Base-by-base conservation (phyloP, 1,140 invertebrate species). In the Chironomus tepperi region DNA sequence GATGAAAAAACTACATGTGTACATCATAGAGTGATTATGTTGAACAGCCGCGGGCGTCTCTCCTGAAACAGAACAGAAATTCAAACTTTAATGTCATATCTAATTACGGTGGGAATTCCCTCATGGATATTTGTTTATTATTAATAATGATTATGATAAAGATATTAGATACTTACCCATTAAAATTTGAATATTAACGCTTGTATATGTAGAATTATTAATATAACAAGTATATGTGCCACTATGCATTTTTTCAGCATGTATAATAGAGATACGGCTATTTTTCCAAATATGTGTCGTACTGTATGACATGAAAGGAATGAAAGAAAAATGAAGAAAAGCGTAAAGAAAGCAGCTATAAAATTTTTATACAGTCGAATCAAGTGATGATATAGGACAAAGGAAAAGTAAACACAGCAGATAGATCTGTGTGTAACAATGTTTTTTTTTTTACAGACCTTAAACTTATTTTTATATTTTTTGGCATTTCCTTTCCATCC, bases 161-260 rank as follows among this genome's bases (percentile, higher is more conserved):
- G n/a, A 57, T n/a, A 57, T n/a, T 47, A 72, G 24, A 34, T 34
- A 73, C 75, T 75, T 76, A 83, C 82, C 82, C 77, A 81, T 83
- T 9, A 83, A 78, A 34, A 83, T 81, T 79, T 83, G 82, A 42
- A 83, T 82, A 75, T 83, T 80, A 16, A 83, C 82, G 74, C 81
- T 81, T 12, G 82, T 81, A 10, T 80, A 81, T 43, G 81, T 82
- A 10, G 81, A 78, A 76, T 80, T 77, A 7, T 79, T 78, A 47
- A 83, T 79, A 16, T 81, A 82, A 77, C 82, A 83, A 47, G 82
- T 80, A 78, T 83, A 83, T 47, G 81, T 80, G 42, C 82, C 82
- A 75, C 81, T 83, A 75, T 83, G 81, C 0, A 79, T 78, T 73
- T 82, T 78, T 72, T 82, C 81, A 18, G 82, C 82, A 75, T 82